Base-by-base conservation (phyloP, 2,113 vertebrate species). In the Serilophus lunatus region DNA sequence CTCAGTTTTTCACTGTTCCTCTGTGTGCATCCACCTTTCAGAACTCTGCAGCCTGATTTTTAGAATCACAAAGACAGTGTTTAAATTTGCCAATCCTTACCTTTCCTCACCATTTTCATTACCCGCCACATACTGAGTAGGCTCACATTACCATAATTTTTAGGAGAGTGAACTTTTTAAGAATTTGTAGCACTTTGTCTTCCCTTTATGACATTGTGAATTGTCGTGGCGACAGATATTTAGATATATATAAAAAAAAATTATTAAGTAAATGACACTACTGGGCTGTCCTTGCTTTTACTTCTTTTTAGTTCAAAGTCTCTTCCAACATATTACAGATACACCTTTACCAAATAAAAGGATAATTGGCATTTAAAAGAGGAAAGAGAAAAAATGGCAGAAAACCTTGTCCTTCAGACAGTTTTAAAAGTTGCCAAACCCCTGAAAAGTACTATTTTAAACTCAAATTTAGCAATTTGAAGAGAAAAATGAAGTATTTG, bases 321-420 rank as follows among this genome's bases (percentile, higher is more conserved):
- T 91, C 71, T 65, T 92, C 74, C 76, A 75, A 72, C 66, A 82
- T 31, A 83, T 44, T 86, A 81, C 50, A 80, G 77, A 72, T 50
- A 71, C 5, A 35, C 18, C 38, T 72, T 64, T 72, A 71, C 29
- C 31, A 92, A 87, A 90, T 49, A 56, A 75, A 86, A 94, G 35
- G 6, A 54, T 89, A 90, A 51, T 75, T 88, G 84, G 64, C 76
- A 86, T 80, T 95, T 91, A 87, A 57, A 87, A 71, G 53, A 88
- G 47, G 44, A 96, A 95, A 78, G 75, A 76, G 66, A 47, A 88
- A 47, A 47, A 92, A 86, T 94, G 59, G 54, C 70, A 86, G 61
- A 36, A 95, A 95, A 83, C 31, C 36, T 72, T 28, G 28, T 47
- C 35, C 59, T 92, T 83, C 66, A 94, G 72, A 56, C 36, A 71